These are phyloP conservation scores for Lacerta agilis DNA, from an alignment of 2,797 vertebrate genomes.

Conservation along the genomic window DNA sequence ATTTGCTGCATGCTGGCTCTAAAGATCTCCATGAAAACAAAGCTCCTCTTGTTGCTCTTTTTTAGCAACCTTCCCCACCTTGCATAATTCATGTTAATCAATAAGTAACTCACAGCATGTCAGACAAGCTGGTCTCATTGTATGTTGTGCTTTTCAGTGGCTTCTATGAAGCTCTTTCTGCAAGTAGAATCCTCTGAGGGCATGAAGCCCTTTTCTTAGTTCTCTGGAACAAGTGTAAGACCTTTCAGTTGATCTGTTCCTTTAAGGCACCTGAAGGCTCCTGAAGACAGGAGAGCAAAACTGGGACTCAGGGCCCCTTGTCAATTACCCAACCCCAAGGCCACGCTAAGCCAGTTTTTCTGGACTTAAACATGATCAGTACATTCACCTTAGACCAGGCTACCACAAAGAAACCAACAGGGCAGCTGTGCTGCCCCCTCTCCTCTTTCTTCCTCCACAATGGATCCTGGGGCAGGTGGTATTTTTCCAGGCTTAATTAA, in stretches of 20 bases:
- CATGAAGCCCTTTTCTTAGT: accelerated
- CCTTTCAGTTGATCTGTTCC: neutral
- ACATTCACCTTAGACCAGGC: constrained; percentile 59
- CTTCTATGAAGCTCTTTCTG: neutral
- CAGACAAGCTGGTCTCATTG: neutral
- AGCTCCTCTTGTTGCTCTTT: neutral
- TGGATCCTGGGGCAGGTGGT: accelerated
- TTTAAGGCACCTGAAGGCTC: neutral
- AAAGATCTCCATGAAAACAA: neutral
- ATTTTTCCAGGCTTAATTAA: neutral
- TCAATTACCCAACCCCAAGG: constrained; percentile 44
- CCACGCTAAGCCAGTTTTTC: constrained; percentile 35
- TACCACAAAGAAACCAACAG: neutral
- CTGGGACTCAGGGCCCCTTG: neutral
- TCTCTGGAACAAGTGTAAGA: neutral
- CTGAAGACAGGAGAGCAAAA: accelerated
- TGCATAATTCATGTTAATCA: constrained; percentile 3
- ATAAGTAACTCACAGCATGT: neutral
- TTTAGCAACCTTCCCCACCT: neutral
- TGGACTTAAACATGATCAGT: constrained; percentile 46
- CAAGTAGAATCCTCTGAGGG: neutral
- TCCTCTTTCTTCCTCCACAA: constrained; percentile 28
- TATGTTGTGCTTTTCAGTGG: neutral
- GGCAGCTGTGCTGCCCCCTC: constrained; percentile 30
- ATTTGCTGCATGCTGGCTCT: accelerated